These are phyloP conservation scores for Agraylea sexmaculata DNA, from an alignment of 1,140 invertebrate genomes.

Conservation along the genomic window DNA sequence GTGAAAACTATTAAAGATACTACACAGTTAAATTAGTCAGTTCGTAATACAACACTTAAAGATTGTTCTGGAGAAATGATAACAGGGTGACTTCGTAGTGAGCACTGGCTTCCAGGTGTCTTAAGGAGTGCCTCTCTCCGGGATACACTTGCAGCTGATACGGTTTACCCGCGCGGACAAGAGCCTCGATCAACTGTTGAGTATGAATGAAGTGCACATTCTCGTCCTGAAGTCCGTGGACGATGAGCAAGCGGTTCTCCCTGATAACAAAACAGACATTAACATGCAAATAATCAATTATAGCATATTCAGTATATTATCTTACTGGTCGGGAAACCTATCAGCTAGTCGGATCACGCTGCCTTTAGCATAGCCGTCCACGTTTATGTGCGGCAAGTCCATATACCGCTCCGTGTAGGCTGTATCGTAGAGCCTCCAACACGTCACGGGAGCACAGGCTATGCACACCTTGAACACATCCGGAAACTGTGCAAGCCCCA, in stretches of 20 bases:
- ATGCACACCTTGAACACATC: conserved; percentile 82
- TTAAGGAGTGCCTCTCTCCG: conserved; percentile 85
- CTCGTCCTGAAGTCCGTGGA: conserved; percentile 96
- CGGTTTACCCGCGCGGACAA: conserved; percentile 84
- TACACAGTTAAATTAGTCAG: conserved; percentile 3
- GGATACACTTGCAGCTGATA: conserved; percentile 64
- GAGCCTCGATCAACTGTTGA: conserved; percentile 75
- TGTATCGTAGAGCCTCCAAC: conserved; percentile 87
- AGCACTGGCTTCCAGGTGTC: conserved; percentile 86
- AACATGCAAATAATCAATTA: conserved; percentile 5
- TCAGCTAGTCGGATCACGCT: conserved; percentile 50
- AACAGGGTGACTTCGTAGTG: conserved; percentile 91
- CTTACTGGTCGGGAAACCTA: conserved; percentile 83
- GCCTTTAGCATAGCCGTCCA: conserved; percentile 27
- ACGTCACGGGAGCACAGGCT: conserved; percentile 93
- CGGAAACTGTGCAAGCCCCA: conserved; percentile 72
- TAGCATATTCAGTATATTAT: no score
- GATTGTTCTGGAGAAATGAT: conserved; percentile 83
- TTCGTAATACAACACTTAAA: conserved; percentile 50
- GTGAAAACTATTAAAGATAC: no score
- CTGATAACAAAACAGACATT: conserved; percentile 38
- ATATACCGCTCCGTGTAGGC: conserved; percentile 98
- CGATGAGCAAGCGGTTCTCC: conserved; percentile 88
- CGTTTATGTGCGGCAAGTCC: conserved; percentile 60
- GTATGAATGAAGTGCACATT: conserved; percentile 99